Base-by-base conservation (phyloP, 64 coral and sea anemone genomes). In the Hydrozoanthus tunicans region DNA sequence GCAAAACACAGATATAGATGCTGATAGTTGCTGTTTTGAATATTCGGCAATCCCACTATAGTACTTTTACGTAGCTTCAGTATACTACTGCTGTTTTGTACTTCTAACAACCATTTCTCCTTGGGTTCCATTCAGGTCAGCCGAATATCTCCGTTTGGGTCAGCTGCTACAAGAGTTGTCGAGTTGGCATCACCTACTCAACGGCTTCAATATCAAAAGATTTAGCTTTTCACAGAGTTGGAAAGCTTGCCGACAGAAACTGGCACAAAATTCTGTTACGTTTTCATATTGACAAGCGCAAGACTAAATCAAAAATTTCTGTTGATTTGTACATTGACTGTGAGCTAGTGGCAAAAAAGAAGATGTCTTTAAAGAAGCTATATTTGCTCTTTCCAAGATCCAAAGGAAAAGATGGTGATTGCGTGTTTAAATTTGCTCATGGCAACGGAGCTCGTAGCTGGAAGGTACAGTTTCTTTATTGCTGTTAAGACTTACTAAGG, bases 201-300 rank as follows among this genome's bases (percentile, higher is more conserved):
- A 32, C 84, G 0, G 59, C 69, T 20, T 60, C 84, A 51, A 75
- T 11, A 56, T 57, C 84, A 12, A 88, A 73, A 24, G 9, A 12
- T 56, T 27, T 88, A 24, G 69, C 14, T 59, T 88, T 88, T 88
- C 84, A 88, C n/a, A 88, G 26, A 23, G 70, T 88, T 26, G 84
- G 84, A 11, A 52, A 88, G 43, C 56, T 88, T 24, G 54, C 84
- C 8, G 56, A 88, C 25, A 70, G 84, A 32, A 88, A 74, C 56
- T 88, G 84, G 84, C 84, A 88, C 84, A 88, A 88, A 75, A 32
- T 88, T 12, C 56, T 88, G n/a, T 57, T 88, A n/a, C 84, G 43
- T 4, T 57, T 88, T 32, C 20, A 88, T 13, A 88, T 56, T 56
- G 3, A 59, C 20, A 88, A 61, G 17, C 54, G 32, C 56, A 17